Evolutionary conservation across 92 coral and sea anemone species (phyloP).

Genomic region (Parazoanthus darwini): DNA sequence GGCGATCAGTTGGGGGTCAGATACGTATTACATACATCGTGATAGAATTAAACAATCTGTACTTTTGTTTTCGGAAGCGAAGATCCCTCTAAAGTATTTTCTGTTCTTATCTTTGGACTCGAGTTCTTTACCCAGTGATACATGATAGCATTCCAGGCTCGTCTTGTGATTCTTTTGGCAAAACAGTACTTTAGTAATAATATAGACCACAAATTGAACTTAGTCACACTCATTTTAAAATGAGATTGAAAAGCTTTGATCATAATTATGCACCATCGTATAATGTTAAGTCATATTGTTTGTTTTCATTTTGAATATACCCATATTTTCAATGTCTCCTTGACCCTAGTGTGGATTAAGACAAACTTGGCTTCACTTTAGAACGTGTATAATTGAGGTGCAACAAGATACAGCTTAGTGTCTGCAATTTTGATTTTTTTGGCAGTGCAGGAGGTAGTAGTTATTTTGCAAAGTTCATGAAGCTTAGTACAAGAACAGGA

Average conservation of each 20-base stretch:
- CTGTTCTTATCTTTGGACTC: not conserved
- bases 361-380: not conserved
- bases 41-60: not conserved
- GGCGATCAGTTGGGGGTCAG: constrained; percentile 1
- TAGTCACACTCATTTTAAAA: not conserved
- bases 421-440: too few species aligned
- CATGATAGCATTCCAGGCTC: not conserved
- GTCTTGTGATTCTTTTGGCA: not conserved
- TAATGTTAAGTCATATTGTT: not conserved
- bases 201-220: not conserved
- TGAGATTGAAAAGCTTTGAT: too few species aligned
- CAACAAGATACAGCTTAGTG: not conserved
- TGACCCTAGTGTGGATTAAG: constrained; percentile 18
- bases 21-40: not conserved
- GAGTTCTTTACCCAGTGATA: not conserved
- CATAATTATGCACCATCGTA: not conserved
- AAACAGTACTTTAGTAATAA: not conserved
- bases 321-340: not conserved
- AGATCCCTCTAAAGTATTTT: not conserved
- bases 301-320: not conserved
- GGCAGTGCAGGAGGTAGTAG: too few species aligned
- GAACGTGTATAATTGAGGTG: not conserved
- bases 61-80: not conserved
- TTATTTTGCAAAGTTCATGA: too few species aligned
- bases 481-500: too few species aligned